phyloP scores from a whole-genome alignment of 2,113 vertebrate genomes.

The Scomber japonicus region DNA sequence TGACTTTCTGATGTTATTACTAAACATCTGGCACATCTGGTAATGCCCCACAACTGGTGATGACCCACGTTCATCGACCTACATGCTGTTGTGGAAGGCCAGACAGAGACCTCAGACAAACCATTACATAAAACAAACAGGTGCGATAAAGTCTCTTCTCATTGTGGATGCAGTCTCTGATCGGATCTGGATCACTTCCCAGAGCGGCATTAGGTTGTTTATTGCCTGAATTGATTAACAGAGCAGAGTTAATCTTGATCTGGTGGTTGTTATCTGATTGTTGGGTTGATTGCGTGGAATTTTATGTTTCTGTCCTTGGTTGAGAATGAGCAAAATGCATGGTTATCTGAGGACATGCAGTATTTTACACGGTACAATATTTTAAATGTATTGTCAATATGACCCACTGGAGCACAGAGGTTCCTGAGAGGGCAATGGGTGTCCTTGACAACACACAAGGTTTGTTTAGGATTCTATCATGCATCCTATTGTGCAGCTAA shows the following conservation, averaged over 20 bases:
- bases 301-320: background rate
- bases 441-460: background rate
- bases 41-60: background rate
- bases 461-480: conserved; percentile 15
- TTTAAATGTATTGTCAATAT: conserved; percentile 6
- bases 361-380: background rate
- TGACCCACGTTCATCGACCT: background rate
- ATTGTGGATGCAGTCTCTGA: background rate
- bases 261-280: conserved; percentile 1
- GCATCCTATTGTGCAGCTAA: conserved; percentile 32
- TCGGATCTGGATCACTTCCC: background rate
- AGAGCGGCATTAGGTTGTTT: background rate
- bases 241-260: conserved; percentile 10
- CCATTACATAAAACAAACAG: background rate
- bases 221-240: background rate
- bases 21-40: too few species aligned
- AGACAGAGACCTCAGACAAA: background rate
- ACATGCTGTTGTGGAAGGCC: background rate
- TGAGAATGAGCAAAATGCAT: background rate
- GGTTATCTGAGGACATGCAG: background rate
- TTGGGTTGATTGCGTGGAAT: conserved; percentile 3
- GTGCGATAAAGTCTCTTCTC: background rate
- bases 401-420: background rate
- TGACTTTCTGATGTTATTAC: too few species aligned
- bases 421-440: background rate